Conservation (phyloP, 2,113 vertebrate genomes). For the Crotalus horridus region DNA sequence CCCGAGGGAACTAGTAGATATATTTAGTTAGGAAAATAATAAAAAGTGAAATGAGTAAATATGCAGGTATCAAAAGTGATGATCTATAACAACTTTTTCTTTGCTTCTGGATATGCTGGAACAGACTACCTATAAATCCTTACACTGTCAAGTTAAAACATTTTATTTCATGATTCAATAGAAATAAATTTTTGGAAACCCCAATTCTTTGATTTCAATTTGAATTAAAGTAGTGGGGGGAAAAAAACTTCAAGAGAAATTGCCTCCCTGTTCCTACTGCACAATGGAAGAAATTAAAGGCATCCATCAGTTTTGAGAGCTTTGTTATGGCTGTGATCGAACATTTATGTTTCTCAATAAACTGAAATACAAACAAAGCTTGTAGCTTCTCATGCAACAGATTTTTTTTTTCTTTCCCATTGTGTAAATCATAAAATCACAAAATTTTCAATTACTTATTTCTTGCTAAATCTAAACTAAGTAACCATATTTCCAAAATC, state of each 20-base stretch:
- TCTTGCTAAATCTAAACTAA: neutral
- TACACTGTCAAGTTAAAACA: neutral
- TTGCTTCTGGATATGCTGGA: slow-evolving; percentile 44
- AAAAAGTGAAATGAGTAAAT: slow-evolving; percentile 46
- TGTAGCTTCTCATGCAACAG: neutral
- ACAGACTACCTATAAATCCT: slow-evolving; percentile 21
- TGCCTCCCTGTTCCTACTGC: neutral
- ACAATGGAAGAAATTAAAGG: neutral
- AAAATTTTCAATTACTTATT: neutral
- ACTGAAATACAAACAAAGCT: neutral
- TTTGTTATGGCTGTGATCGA: neutral
- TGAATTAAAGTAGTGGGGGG: neutral
- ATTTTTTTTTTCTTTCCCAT: neutral
- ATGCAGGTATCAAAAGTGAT: slow-evolving; percentile 46
- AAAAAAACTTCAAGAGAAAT: neutral
- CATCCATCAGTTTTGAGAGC: neutral
- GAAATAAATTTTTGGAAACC: neutral
- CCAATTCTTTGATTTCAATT: neutral
- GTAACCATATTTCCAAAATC: neutral
- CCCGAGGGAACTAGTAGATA: slow-evolving; percentile 28
- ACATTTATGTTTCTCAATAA: neutral
- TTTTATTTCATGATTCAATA: neutral
- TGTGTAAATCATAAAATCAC: neutral
- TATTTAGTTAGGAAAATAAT: slow-evolving; percentile 53
- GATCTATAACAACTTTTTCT: slow-evolving; percentile 39